A percentile compares a stretch with the other conserved stretches of the same genome.
phyloP scores from a whole-genome alignment of 2,888 invertebrate genomes.

The Rugalucina vietnamica region DNA sequence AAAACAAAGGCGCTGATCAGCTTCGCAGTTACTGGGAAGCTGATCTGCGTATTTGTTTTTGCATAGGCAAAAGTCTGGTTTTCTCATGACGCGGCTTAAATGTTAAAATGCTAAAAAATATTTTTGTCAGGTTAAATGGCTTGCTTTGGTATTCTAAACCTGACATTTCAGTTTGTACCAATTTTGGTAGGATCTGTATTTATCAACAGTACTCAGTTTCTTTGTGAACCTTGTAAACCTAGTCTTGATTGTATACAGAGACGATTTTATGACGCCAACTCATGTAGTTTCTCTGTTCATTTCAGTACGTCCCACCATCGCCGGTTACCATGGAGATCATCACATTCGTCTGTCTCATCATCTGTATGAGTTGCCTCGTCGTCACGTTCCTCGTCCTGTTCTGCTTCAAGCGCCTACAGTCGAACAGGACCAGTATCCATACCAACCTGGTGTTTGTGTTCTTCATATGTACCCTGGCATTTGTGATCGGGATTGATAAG shows the following conservation, averaged over 20 bases:
- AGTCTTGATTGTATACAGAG: background rate
- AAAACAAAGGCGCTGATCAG: too few relatives aligned
- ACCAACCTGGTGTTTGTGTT: slow-evolving; percentile 96
- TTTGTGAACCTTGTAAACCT: background rate
- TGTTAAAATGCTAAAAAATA: too few relatives aligned
- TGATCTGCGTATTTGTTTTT: too few relatives aligned
- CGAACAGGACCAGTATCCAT: slow-evolving; percentile 96
- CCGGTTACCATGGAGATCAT: slow-evolving; percentile 82
- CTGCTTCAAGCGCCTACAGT: slow-evolving; percentile 86
- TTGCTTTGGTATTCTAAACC: too few relatives aligned
- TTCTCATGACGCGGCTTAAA: too few relatives aligned
- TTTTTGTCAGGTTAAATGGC: too few relatives aligned
- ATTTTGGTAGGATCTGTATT: too few relatives aligned
- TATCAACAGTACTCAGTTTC: too few relatives aligned
- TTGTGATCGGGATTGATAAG: slow-evolving; percentile 94
- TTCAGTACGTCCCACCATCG: slow-evolving; percentile 72
- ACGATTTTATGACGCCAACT: too few relatives aligned
- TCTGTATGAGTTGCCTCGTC: slow-evolving; percentile 92
- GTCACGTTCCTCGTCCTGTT: slow-evolving; percentile 92
- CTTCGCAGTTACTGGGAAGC: too few relatives aligned
- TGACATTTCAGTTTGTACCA: too few relatives aligned
- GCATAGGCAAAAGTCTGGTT: too few relatives aligned
- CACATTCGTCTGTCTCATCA: slow-evolving; percentile 94
- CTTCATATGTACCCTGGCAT: slow-evolving; percentile 93
- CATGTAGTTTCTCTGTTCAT: slow-evolving; percentile 23